phyloP scores from a whole-genome alignment of 35 echinoderm and acorn worm species.

The Hemicentrotus pulcherrimus region DNA sequence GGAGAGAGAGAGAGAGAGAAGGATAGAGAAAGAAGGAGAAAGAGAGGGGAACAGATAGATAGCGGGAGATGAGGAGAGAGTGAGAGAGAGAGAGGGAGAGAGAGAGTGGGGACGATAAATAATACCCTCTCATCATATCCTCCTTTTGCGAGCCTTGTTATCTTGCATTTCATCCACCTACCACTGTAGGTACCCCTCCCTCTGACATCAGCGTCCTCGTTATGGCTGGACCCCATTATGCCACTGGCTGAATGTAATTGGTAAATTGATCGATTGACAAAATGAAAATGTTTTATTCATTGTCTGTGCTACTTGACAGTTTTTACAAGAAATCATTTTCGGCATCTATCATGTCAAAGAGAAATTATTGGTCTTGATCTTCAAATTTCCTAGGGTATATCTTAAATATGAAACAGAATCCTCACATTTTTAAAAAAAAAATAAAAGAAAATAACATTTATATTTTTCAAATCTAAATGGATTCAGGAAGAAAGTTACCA shows the following conservation, averaged over 20 bases:
- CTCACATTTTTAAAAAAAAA: too few relatives aligned
- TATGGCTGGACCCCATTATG: neutral
- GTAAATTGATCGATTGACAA: neutral
- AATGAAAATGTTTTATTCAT: constrained; percentile 12
- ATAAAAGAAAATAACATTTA: too few relatives aligned
- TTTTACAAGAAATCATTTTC: neutral
- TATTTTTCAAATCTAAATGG: too few relatives aligned
- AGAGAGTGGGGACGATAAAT: neutral
- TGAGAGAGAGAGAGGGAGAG: neutral
- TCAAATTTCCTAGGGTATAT: neutral
- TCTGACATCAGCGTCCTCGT: neutral
- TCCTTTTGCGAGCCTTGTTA: too few relatives aligned
- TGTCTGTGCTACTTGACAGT: neutral
- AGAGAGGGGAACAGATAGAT: neutral
- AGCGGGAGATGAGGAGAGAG: neutral
- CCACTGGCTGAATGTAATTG: neutral
- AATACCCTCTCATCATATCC: too few relatives aligned
- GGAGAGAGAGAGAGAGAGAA: too few relatives aligned
- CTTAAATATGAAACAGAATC: too few relatives aligned
- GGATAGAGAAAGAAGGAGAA: too few relatives aligned
- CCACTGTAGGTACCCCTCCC: neutral
- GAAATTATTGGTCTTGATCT: neutral
- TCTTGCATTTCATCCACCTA: too few relatives aligned
- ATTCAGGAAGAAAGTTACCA: too few relatives aligned
- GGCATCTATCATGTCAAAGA: neutral